Percentiles rank a stretch among this genome's conserved stretches.
These are phyloP conservation scores for Astropecten irregularis DNA, from an alignment of 53 echinoderm and acorn worm genomes.

Conservation along the genomic window DNA sequence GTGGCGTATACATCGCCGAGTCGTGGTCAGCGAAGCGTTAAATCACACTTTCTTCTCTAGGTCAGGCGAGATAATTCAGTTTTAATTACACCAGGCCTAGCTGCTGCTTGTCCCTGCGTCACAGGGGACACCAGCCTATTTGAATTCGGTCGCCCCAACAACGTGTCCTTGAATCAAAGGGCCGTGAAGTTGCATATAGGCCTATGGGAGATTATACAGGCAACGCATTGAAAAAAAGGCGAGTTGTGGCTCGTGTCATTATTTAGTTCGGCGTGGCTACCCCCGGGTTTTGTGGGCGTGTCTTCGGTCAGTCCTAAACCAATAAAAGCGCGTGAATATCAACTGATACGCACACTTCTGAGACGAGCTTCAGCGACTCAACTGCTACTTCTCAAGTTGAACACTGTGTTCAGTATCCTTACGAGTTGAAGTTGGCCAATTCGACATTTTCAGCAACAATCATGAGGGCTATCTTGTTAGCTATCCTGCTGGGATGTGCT, in stretches of 20 bases:
- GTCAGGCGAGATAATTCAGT: background rate
- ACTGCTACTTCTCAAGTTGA: too few relatives aligned
- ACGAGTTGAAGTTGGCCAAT: too few relatives aligned
- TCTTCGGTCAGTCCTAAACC: background rate
- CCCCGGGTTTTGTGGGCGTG: conserved; percentile 32
- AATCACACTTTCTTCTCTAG: background rate
- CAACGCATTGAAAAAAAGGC: too few relatives aligned
- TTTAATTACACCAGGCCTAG: background rate
- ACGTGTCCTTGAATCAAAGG: too few relatives aligned
- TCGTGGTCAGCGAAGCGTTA: too few relatives aligned
- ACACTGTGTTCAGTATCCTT: too few relatives aligned
- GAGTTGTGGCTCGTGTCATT: background rate
- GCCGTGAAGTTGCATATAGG: too few relatives aligned
- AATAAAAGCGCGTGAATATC: background rate
- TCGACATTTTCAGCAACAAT: too few relatives aligned
- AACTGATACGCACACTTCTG: background rate
- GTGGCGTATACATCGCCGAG: too few relatives aligned
- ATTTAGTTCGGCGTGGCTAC: background rate
- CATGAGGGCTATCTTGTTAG: conserved; percentile 16
- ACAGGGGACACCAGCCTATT: conserved; percentile 23
- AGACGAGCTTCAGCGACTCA: too few relatives aligned
- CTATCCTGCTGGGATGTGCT: background rate
- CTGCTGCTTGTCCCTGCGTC: background rate
- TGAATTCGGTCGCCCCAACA: too few relatives aligned
- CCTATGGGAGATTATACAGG: too few relatives aligned